Evolutionary conservation across 1,140 invertebrate species (phyloP).

Genomic region (Meloidogyne exigua): DNA sequence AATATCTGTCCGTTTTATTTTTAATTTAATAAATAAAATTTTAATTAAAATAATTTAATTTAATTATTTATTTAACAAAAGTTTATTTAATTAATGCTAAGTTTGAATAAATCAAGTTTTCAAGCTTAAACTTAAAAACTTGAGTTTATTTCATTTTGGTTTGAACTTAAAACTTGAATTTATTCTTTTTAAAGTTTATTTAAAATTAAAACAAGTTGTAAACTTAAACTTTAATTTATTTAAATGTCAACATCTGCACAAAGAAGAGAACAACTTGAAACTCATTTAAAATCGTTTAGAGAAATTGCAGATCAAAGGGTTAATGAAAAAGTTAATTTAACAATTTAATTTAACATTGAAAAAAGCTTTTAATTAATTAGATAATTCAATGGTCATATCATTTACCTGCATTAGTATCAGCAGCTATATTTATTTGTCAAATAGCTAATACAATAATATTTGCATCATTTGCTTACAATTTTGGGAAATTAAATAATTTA

Average conservation of each 20-base stretch:
- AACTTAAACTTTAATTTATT: no score
- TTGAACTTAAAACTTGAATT: no score
- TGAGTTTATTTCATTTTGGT: no score
- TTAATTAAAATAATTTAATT: not conserved
- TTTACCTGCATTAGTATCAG: conserved; percentile 50
- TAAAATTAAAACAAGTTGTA: no score
- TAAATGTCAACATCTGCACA: conserved; percentile 53
- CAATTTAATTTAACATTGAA: conserved; percentile 9
- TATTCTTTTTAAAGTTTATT: no score
- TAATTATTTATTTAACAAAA: not conserved
- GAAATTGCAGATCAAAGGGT: conserved; percentile 53
- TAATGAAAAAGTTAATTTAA: conserved; percentile 39
- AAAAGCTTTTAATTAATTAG: conserved; percentile 30
- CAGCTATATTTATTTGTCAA: conserved; percentile 53
- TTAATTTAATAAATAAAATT: not conserved
- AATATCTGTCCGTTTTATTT: not conserved
- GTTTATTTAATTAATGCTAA: no score
- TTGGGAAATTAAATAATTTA: conserved; percentile 50
- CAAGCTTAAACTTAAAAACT: no score
- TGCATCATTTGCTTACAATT: conserved; percentile 51
- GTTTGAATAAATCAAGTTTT: no score
- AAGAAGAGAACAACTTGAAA: conserved; percentile 50
- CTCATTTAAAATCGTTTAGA: conserved; percentile 53
- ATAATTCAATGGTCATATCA: conserved; percentile 51
- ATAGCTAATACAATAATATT: conserved; percentile 56